Percentiles rank a stretch among this genome's conserved stretches.
Evolutionary conservation across 64 coral and sea anemone species (phyloP).

Genomic region (Dendrophyllia cribrosa): DNA sequence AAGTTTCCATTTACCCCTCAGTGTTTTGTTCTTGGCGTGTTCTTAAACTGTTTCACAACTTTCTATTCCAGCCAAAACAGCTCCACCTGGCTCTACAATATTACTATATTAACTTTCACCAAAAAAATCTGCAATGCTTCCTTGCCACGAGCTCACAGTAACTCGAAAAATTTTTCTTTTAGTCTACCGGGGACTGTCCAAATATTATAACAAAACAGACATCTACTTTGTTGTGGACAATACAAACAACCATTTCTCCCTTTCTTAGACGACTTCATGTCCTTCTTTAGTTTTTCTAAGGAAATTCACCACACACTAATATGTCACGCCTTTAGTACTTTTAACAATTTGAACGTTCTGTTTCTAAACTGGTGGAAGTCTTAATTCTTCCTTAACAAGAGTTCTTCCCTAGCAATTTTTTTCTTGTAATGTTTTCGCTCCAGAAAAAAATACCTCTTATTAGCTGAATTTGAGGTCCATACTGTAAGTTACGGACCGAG

Average conservation of each 20-base stretch:
- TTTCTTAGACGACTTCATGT: neutral
- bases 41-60: neutral
- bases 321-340: neutral
- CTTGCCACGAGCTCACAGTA: slow-evolving; percentile 23
- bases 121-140: slow-evolving; percentile 35
- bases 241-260: no score
- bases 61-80: neutral
- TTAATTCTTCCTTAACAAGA: slow-evolving; percentile 39
- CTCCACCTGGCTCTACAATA: neutral
- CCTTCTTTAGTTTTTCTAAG: slow-evolving; percentile 5
- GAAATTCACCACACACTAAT: slow-evolving; percentile 8
- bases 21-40: neutral
- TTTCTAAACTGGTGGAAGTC: slow-evolving; percentile 2
- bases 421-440: slow-evolving; percentile 29
- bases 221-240: no score
- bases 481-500: no score
- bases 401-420: slow-evolving; percentile 11
- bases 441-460: no score
- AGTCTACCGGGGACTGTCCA: neutral
- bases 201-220: neutral
- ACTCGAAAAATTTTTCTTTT: no score
- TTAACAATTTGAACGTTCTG: slow-evolving; percentile 8
- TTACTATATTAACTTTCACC: slow-evolving; percentile 25
- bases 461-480: no score
- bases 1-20: no score